Conservation (phyloP, 2,888 invertebrate genomes). For the Balanococcus diminutus region DNA sequence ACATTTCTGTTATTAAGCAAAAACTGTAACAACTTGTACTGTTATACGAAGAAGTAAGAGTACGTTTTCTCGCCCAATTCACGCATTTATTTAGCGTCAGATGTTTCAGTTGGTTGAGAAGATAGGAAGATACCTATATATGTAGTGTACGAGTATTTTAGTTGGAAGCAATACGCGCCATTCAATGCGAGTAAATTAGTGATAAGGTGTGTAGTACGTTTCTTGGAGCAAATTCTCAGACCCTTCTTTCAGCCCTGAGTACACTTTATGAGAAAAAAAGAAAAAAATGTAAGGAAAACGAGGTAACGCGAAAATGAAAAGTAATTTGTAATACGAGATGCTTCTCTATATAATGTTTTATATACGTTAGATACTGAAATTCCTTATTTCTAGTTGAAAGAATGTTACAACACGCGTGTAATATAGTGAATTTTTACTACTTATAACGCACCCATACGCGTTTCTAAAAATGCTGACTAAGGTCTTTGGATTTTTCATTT, state of each 20-base stretch:
- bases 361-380: slow-evolving; percentile 37
- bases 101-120: neutral
- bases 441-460: neutral
- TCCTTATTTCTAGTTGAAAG: slow-evolving; percentile 25
- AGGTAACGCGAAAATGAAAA: slow-evolving; percentile 33
- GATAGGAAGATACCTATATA: neutral
- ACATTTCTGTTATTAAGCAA: neutral
- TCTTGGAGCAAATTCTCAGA: neutral
- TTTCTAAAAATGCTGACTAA: neutral
- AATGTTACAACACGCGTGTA: slow-evolving; percentile 12
- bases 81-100: slow-evolving; percentile 24
- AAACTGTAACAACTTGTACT: neutral
- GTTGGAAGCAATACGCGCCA: neutral
- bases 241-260: too few species aligned
- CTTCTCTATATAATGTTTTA: slow-evolving; percentile 29
- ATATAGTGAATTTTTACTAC: slow-evolving; percentile 28
- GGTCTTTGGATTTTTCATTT: neutral
- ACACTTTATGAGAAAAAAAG: neutral
- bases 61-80: neutral
- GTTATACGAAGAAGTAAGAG: too few species aligned
- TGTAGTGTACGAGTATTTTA: neutral
- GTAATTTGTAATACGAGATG: slow-evolving; percentile 38
- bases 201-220: neutral
- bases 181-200: slow-evolving; percentile 15
- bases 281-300: slow-evolving; percentile 10